These are phyloP conservation scores for Coturnix japonica DNA, from an alignment of 2,113 vertebrate species.

Conservation along the genomic window DNA sequence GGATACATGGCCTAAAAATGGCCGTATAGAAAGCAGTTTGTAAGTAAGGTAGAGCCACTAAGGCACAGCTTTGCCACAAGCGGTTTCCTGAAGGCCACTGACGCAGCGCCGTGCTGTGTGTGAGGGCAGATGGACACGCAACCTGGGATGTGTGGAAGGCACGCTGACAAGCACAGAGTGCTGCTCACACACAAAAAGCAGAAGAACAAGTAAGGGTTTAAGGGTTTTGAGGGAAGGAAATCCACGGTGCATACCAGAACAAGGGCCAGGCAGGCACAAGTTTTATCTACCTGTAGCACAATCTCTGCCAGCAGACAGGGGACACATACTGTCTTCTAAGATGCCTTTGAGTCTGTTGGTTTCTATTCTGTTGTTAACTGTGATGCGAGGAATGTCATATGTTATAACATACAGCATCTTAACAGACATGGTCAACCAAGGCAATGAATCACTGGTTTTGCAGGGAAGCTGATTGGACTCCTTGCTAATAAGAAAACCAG, in stretches of 20 bases:
- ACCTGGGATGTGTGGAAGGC: neutral
- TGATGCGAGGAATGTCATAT: neutral
- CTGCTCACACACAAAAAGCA: neutral
- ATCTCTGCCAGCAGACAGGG: neutral
- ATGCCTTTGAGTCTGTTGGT: neutral
- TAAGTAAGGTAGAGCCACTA: neutral
- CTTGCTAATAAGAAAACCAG: neutral
- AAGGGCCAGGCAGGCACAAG: neutral
- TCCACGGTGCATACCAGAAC: neutral
- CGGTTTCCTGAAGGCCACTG: neutral
- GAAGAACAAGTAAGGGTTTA: neutral
- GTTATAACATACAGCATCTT: fast-evolving
- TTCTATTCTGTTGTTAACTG: neutral
- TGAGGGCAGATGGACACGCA: fast-evolving
- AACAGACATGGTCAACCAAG: fast-evolving
- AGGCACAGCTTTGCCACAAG: neutral
- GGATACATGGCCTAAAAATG: neutral
- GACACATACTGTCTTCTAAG: neutral
- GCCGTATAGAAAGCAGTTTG: neutral
- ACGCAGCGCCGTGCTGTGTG: fast-evolving
- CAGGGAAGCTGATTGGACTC: neutral
- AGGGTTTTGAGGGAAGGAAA: neutral
- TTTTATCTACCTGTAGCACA: neutral
- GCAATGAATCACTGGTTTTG: neutral
- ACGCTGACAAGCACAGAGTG: fast-evolving